Conservation (phyloP, 1,140 invertebrate genomes). For the Gonatopus flavifemur region DNA sequence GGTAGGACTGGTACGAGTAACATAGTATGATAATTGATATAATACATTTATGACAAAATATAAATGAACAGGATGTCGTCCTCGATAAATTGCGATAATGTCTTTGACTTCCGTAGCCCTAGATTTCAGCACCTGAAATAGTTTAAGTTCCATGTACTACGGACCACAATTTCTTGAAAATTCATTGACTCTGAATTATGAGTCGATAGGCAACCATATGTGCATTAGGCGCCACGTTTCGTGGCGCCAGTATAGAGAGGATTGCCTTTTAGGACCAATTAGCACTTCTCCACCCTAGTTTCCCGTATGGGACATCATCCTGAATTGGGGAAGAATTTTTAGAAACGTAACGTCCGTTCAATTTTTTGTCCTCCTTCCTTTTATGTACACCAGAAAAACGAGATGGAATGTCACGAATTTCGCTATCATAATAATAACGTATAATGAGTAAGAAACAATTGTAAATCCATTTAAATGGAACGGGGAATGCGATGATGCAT, state of each 20-base stretch:
- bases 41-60: no score
- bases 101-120: constrained; percentile 28
- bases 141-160: constrained; percentile 29
- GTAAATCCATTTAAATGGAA: no score
- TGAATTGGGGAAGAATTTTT: no score
- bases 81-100: constrained; percentile 36
- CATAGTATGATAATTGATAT: no score
- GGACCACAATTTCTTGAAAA: constrained; percentile 19
- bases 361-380: no score
- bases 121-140: constrained; percentile 37
- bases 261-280: constrained; percentile 43
- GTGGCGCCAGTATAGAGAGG: constrained; percentile 42
- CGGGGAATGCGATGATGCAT: no score
- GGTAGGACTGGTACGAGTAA: no score
- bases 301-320: constrained; percentile 3
- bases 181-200: constrained; percentile 42
- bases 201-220: constrained; percentile 31
- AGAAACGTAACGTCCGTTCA: no score
- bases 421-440: no score
- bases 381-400: no score
- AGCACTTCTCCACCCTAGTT: constrained; percentile 42
- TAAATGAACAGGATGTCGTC: constrained; percentile 11
- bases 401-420: no score
- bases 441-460: no score
- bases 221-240: constrained; percentile 47